Conservation (phyloP, 2,797 vertebrate genomes). For the Anabas testudineus region DNA sequence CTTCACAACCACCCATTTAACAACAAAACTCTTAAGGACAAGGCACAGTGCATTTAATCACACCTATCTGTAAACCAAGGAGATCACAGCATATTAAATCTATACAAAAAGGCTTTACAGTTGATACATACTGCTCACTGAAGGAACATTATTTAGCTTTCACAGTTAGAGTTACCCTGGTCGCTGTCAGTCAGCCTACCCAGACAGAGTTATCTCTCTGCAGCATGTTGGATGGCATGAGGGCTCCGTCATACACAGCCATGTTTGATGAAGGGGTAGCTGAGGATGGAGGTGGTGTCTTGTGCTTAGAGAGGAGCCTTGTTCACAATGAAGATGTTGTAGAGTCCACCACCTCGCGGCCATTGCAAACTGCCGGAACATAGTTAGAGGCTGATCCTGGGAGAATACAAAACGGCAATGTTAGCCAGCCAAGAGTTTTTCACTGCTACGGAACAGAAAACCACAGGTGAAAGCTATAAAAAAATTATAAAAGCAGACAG, state of each 20-base stretch:
- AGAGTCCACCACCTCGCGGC: constrained; percentile 96
- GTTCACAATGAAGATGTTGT: constrained; percentile 95
- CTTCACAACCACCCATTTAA: constrained; percentile 82
- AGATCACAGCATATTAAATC: constrained; percentile 77
- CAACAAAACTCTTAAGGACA: constrained; percentile 80
- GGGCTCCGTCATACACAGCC: constrained; percentile 28
- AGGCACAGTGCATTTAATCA: constrained; percentile 80
- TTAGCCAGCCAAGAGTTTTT: constrained; percentile 20
- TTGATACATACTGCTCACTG: constrained; percentile 67
- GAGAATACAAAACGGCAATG: constrained; percentile 6
- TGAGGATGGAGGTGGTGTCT: constrained; percentile 39
- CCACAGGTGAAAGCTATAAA: constrained; percentile 20
- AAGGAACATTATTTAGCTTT: constrained; percentile 57
- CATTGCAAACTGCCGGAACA: constrained; percentile 95
- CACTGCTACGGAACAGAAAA: constrained; percentile 13
- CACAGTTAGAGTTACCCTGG: constrained; percentile 62
- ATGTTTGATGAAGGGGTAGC: constrained; percentile 44
- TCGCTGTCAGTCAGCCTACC: constrained; percentile 39
- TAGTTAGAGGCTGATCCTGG: constrained; percentile 90
- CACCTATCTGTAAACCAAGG: constrained; percentile 77
- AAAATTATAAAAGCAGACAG: too few species aligned
- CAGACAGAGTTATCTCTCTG: constrained; percentile 54
- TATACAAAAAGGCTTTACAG: constrained; percentile 78
- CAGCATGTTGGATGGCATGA: constrained; percentile 50
- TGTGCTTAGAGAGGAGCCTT: constrained; percentile 43